Conservation (phyloP, 2,113 vertebrate genomes). For the Rhinoderma darwinii region DNA sequence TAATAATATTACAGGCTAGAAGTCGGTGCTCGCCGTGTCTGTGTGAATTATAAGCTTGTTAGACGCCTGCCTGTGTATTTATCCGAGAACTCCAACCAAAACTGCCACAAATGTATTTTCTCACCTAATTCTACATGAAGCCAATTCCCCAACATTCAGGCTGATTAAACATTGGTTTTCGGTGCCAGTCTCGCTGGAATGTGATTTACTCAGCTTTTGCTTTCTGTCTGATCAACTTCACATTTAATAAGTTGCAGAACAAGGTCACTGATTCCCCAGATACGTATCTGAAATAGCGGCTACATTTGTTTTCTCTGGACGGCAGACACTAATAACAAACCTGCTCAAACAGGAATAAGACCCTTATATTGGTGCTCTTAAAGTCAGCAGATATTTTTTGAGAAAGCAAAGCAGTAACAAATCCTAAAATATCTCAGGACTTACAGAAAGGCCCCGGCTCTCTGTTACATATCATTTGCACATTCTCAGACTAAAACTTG, state of each 20-base stretch:
- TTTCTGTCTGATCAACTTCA: neutral
- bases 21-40: neutral
- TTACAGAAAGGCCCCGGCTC: conserved; percentile 23
- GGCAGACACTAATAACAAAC: conserved; percentile 49
- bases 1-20: too few relatives aligned
- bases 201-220: neutral
- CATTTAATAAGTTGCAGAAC: conserved; percentile 45
- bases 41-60: neutral
- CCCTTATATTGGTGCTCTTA: conserved; percentile 17
- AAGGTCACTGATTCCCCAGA: conserved; percentile 41
- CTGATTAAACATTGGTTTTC: conserved; percentile 3
- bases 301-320: conserved; percentile 52
- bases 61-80: neutral
- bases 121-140: conserved; percentile 25
- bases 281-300: conserved; percentile 45
- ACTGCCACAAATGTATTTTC: conserved; percentile 3
- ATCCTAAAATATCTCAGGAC: conserved; percentile 45
- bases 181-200: neutral
- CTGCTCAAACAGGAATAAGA: conserved; percentile 35
- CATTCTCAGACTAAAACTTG: conserved; percentile 49
- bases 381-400: conserved; percentile 47
- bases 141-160: neutral
- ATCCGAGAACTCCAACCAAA: neutral
- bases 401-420: conserved; percentile 55
- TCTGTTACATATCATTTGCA: conserved; percentile 47